Evolutionary conservation across 2,113 vertebrate genomes (phyloP), one percentile per base, ranked within the genome.

Genomic region (Actenoides hombroni): DNA sequence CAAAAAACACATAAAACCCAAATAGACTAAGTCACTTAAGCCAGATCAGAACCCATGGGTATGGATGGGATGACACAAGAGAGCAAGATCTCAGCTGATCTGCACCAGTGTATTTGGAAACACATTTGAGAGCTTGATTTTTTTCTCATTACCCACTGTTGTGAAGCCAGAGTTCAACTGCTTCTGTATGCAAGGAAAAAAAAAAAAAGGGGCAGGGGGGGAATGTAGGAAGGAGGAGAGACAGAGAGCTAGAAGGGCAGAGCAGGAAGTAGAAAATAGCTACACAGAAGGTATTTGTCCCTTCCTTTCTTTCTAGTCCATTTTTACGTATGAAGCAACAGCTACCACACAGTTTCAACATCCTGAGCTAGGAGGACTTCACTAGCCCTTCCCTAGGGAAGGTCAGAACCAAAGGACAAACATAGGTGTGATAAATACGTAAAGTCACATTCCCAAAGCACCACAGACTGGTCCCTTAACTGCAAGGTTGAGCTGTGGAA

Each of bases 201-300:
- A 16, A 23, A 16, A 37, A 20, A n/a, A 19, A 20, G 4, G 51
- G 14, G 24, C 13, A 24, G 24, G 4, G 51, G 8, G 24, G 24
- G 24, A 1, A 1, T 3, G 5, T 7, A 13, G 3, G 7, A 31
- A 18, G 6, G 48, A 16, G 7, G 6, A 11, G 59, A 16, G 7
- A 12, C 8, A 57, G 4, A 19, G 7, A 46, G 44, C 7, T 17
- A 46, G 44, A 46, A 21, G 70, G 6, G 17, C 7, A 33, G 3
- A 64, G 29, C 9, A 63, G 31, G 15, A 59, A 11, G 70, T 28
- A 1, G 12, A 12, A 44, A 93, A 60, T 1, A 25, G 5, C 4
- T 26, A 26, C 9, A 81, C 16, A 71, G n/a, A n/a, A 85, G 4
- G 13, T 25, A 39, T 44, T 48, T 60, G 16, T 28, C 26, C 20